A percentile compares a stretch with the other conserved stretches of the same genome.
These are phyloP conservation scores for Zosterops japonicus DNA, from an alignment of 2,113 vertebrate genomes.

Conservation along the genomic window DNA sequence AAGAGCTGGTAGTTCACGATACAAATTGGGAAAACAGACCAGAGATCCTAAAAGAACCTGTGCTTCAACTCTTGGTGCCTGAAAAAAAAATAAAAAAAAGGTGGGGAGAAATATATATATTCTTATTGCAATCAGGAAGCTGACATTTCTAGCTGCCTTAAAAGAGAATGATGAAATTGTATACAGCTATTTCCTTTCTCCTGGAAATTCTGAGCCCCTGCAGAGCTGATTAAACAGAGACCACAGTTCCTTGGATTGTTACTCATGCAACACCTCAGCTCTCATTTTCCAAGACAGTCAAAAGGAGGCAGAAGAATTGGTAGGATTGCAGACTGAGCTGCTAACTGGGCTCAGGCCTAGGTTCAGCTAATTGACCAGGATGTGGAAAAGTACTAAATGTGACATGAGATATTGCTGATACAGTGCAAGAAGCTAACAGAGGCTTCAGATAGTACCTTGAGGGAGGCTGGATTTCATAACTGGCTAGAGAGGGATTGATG, in stretches of 20 bases:
- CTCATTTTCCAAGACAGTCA: neutral
- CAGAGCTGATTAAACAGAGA: neutral
- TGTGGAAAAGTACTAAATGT: neutral
- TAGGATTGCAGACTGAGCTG: neutral
- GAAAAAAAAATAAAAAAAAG: neutral
- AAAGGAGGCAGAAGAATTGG: neutral
- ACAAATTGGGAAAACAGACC: slow-evolving; percentile 96
- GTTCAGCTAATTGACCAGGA: neutral
- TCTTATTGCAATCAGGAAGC: neutral
- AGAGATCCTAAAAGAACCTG: slow-evolving; percentile 95
- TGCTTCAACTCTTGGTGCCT: slow-evolving; percentile 97
- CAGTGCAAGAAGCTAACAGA: neutral
- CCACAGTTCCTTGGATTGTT: neutral
- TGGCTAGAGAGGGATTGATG: neutral
- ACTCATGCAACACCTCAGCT: neutral
- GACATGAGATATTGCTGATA: neutral
- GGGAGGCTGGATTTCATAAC: neutral
- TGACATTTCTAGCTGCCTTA: neutral
- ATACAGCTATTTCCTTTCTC: neutral
- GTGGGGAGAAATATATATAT: neutral
- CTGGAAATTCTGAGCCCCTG: neutral
- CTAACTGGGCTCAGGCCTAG: neutral
- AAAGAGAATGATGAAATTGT: neutral
- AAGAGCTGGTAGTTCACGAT: slow-evolving; percentile 91
- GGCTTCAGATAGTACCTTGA: neutral